Evolutionary conservation across 2,888 invertebrate genomes (phyloP).

Genomic region (Sipha maydis): DNA sequence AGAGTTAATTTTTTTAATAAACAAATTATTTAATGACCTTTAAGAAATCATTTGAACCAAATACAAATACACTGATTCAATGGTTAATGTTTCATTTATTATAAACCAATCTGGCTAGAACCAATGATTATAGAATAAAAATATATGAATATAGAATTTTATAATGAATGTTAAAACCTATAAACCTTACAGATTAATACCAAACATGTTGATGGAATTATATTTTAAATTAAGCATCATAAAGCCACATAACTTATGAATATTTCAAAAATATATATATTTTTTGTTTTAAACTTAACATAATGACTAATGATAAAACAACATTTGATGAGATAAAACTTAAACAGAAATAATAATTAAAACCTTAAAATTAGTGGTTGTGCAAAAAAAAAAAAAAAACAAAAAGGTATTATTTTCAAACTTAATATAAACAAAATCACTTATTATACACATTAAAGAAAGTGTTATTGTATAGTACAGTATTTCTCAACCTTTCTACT

Average conservation of each 20-base stretch:
- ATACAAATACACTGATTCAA: no score
- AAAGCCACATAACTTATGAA: neutral
- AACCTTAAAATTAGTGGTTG: constrained; percentile 24
- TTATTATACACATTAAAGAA: neutral
- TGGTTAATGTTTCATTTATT: no score
- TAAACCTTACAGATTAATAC: neutral
- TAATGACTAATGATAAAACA: neutral
- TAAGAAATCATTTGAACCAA: no score
- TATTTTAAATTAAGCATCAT: neutral
- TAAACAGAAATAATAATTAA: constrained; percentile 10
- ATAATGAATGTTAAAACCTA: no score
- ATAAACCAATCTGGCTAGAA: no score
- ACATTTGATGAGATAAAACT: constrained; percentile 4
- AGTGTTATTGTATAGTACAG: neutral
- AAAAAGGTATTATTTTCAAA: constrained; percentile 16
- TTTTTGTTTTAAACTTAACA: constrained; percentile 19
- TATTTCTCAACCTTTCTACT: neutral
- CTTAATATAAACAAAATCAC: neutral
- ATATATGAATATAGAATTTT: no score
- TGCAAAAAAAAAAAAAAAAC: neutral
- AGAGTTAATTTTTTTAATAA: no score
- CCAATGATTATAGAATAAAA: no score
- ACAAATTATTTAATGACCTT: no score
- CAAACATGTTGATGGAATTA: neutral
- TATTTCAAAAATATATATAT: constrained; percentile 28